Percentiles rank a stretch among this genome's conserved stretches.
Evolutionary conservation across 1,140 invertebrate genomes (phyloP).

Genomic region (Drosophila parabipectinata): DNA sequence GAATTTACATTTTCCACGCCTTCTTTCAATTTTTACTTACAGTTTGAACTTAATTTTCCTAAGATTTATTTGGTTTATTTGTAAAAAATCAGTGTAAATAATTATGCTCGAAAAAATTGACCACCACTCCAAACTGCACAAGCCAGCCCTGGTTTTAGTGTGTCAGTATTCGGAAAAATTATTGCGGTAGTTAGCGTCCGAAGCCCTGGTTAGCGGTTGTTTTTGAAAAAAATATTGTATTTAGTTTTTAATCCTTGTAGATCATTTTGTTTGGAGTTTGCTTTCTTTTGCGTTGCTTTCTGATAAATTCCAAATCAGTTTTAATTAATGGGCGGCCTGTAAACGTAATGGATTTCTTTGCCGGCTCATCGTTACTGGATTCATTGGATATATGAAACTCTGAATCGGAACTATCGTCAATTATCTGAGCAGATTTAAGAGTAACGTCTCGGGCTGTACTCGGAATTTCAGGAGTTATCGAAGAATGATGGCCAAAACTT

Average conservation of each 20-base stretch:
- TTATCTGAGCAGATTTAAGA: constrained; percentile 37
- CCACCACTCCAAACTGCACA: constrained; percentile 73
- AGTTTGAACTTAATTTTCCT: constrained; percentile 69
- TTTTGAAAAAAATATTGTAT: constrained; percentile 32
- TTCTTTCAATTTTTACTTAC: constrained; percentile 52
- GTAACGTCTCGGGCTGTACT: constrained; percentile 46
- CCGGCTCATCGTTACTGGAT: constrained; percentile 53
- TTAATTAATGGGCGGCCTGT: constrained; percentile 32
- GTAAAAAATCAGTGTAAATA: constrained; percentile 78
- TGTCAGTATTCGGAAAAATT: constrained; percentile 47
- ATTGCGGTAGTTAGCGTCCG: not conserved
- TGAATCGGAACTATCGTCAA: constrained; percentile 57
- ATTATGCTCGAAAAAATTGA: constrained; percentile 71
- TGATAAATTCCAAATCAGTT: constrained; percentile 38
- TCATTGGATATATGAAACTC: constrained; percentile 64
- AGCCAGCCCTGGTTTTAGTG: constrained; percentile 62
- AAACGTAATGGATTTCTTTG: constrained; percentile 40
- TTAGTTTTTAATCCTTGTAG: constrained; percentile 18
- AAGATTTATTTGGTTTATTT: constrained; percentile 70
- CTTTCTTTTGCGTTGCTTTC: constrained; percentile 43
- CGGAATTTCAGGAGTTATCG: not conserved
- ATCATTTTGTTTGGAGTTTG: constrained; percentile 12
- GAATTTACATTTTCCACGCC: not conserved
- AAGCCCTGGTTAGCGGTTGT: constrained; percentile 45
- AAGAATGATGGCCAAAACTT: constrained; percentile 21